These are phyloP conservation scores for Loris lydekkerianus DNA, from an alignment of 2,797 vertebrate genomes.

Conservation along the genomic window DNA sequence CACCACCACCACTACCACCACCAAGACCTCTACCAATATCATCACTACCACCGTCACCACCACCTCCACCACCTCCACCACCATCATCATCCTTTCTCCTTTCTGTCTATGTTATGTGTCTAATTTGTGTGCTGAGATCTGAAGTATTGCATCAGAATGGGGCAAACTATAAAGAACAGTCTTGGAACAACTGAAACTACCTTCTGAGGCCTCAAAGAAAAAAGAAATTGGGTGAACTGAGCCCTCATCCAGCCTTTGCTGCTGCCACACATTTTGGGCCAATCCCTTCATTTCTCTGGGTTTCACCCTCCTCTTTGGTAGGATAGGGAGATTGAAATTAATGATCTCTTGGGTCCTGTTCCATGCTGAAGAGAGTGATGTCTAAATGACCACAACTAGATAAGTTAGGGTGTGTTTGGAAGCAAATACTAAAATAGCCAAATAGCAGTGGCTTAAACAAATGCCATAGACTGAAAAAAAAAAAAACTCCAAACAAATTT, in stretches of 20 bases:
- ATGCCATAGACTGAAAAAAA: constrained; percentile 16
- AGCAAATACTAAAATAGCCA: constrained; percentile 34
- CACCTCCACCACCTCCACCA: not conserved
- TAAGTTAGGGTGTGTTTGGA: constrained; percentile 17
- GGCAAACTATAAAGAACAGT: not conserved
- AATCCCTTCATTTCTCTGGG: constrained; percentile 24
- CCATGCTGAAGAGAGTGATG: not conserved
- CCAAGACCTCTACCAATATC: too few relatives aligned
- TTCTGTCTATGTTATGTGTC: not conserved
- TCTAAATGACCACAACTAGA: not conserved
- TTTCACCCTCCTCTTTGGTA: not conserved
- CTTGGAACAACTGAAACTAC: not conserved
- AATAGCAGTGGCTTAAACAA: constrained; percentile 43
- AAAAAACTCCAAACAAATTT: constrained; percentile 21
- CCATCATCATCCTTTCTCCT: not conserved
- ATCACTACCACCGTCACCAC: not conserved
- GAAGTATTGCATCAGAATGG: not conserved
- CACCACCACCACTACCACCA: not conserved
- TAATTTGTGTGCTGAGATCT: constrained; percentile 42
- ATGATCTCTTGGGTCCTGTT: not conserved
- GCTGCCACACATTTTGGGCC: not conserved
- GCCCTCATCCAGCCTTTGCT: not conserved
- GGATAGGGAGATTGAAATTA: not conserved
- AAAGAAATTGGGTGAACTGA: not conserved
- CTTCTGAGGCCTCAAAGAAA: constrained; percentile 48